Evolutionary conservation across 2,113 vertebrate species (phyloP).

Genomic region (Orientallactaga bullata): DNA sequence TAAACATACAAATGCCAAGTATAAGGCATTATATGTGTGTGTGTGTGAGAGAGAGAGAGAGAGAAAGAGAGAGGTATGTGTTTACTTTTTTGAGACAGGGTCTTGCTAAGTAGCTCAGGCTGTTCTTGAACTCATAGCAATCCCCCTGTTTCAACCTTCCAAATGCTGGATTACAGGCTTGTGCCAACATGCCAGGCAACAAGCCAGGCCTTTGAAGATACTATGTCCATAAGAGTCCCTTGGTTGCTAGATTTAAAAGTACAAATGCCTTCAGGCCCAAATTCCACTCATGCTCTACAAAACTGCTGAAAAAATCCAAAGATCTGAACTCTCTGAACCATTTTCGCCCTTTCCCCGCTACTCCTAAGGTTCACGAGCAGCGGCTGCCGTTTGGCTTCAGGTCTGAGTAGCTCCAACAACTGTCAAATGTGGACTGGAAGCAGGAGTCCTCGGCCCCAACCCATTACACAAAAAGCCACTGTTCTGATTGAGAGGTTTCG

Average conservation of each 20-base stretch:
- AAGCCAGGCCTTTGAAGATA: background rate
- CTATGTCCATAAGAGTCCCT: background rate
- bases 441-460: background rate
- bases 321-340: background rate
- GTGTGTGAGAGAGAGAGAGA: background rate
- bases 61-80: too few species aligned
- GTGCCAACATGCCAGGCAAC: background rate
- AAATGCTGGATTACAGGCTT: background rate
- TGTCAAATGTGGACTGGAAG: background rate
- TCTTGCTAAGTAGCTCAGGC: background rate
- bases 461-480: conserved; percentile 75
- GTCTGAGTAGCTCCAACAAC: background rate
- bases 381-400: background rate
- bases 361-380: background rate
- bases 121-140: background rate
- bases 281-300: background rate
- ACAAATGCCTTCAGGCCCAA: background rate
- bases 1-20: fast-evolving
- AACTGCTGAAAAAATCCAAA: background rate
- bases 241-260: background rate
- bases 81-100: background rate
- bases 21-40: background rate
- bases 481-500: conserved; percentile 61
- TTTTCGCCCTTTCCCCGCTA: background rate
- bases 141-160: background rate